Conservation (phyloP, 1,140 invertebrate species). For the Magallana ariakensis region DNA sequence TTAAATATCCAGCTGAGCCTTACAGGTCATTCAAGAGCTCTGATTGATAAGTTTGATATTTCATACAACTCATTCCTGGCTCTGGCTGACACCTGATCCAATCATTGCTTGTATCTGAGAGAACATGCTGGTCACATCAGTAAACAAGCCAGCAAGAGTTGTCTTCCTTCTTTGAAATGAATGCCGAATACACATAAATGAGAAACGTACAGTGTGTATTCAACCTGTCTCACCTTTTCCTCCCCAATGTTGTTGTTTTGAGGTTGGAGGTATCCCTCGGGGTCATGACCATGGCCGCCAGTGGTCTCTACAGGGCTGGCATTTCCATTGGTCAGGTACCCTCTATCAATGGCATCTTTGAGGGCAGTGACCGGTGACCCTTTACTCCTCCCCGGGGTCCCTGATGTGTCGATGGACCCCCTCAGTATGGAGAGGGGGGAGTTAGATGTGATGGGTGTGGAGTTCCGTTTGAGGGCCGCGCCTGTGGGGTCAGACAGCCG, state of each 20-base stretch:
- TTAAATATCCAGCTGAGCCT: not conserved
- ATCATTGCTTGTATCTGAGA: not conserved
- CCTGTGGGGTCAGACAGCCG: constrained; percentile 54
- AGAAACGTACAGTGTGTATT: not conserved
- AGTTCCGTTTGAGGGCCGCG: constrained; percentile 59
- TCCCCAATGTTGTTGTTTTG: constrained; percentile 43
- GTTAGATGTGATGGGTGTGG: constrained; percentile 61
- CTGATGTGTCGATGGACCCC: constrained; percentile 68
- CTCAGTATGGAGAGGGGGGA: constrained; percentile 62
- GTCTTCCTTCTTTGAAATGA: not conserved
- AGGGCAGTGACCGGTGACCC: constrained; percentile 77
- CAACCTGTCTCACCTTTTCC: constrained; percentile 45
- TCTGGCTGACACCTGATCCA: no score
- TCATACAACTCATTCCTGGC: not conserved
- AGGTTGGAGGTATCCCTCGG: constrained; percentile 54
- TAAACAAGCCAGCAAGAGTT: constrained; percentile 3
- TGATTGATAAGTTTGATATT: not conserved
- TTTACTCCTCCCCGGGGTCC: constrained; percentile 68
- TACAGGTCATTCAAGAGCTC: not conserved
- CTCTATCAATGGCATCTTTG: constrained; percentile 76
- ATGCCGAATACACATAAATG: not conserved
- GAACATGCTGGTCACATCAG: not conserved
- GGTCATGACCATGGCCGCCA: constrained; percentile 45
- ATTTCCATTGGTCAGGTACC: constrained; percentile 63
- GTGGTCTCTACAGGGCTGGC: constrained; percentile 39